Evolutionary conservation across 2,888 invertebrate species (phyloP).

Genomic region (Meta bourneti): DNA sequence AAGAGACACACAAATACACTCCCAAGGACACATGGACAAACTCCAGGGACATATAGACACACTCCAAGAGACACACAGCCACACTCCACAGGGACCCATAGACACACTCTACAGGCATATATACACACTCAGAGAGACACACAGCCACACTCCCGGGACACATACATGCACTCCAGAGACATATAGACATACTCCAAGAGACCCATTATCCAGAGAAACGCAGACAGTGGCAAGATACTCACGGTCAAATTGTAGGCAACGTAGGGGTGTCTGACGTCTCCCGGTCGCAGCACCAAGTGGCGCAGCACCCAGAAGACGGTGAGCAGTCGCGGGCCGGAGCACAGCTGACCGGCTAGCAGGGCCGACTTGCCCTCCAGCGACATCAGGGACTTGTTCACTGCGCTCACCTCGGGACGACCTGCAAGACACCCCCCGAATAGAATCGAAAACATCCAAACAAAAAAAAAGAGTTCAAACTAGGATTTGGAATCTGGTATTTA

Average conservation of each 20-base stretch:
- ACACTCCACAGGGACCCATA: too few species aligned
- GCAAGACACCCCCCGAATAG: background rate
- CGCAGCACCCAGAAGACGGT: conserved; percentile 84
- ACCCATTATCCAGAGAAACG: too few species aligned
- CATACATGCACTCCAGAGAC: too few species aligned
- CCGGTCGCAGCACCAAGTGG: conserved; percentile 79
- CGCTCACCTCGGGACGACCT: conserved; percentile 77
- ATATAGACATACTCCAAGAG: too few species aligned
- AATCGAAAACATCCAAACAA: background rate
- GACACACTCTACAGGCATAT: too few species aligned
- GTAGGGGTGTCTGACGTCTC: conserved; percentile 79
- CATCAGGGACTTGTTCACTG: conserved; percentile 83
- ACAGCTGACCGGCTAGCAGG: conserved; percentile 87
- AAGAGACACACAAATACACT: too few species aligned
- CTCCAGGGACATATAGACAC: too few species aligned
- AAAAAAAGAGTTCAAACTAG: background rate
- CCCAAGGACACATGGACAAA: too few species aligned
- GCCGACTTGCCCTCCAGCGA: conserved; percentile 87
- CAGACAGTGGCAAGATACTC: conserved; percentile 78
- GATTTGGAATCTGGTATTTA: background rate
- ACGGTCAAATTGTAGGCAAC: conserved; percentile 83
- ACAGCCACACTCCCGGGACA: too few species aligned
- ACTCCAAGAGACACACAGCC: too few species aligned
- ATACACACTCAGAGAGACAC: too few species aligned
- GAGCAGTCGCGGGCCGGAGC: conserved; percentile 87